Percentiles rank a stretch among this genome's conserved stretches.
Evolutionary conservation across 2,113 vertebrate genomes (phyloP).

Genomic region (Nannobrachium achirus): DNA sequence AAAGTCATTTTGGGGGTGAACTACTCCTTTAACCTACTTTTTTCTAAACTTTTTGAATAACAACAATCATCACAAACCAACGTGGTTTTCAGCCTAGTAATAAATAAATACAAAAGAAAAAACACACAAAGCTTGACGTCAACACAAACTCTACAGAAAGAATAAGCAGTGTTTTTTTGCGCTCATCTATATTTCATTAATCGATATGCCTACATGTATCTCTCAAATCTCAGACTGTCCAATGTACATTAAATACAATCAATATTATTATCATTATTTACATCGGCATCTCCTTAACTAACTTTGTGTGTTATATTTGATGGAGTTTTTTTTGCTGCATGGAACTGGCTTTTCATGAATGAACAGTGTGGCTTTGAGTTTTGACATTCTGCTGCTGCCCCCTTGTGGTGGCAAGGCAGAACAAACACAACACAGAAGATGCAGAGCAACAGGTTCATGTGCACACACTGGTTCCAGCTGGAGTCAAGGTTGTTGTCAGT

Average conservation of each 20-base stretch:
- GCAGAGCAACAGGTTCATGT: conserved; percentile 25
- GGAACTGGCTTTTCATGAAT: too few relatives aligned
- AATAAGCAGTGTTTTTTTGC: too few relatives aligned
- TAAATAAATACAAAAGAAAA: conserved; percentile 23
- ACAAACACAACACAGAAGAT: too few relatives aligned
- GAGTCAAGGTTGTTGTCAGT: too few relatives aligned
- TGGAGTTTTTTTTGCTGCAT: too few relatives aligned
- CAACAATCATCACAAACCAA: background rate
- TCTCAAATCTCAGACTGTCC: background rate
- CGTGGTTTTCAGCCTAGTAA: conserved; percentile 2
- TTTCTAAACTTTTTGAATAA: background rate
- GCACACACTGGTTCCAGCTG: background rate
- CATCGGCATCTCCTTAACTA: background rate
- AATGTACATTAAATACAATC: conserved; percentile 32
- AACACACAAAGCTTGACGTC: conserved; percentile 8
- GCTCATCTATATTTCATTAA: too few relatives aligned
- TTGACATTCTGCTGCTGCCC: conserved; percentile 66
- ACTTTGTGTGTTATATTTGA: background rate
- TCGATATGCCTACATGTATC: background rate
- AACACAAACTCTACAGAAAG: conserved; percentile 7
- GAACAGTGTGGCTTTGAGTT: conserved; percentile 6
- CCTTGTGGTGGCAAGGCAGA: conserved; percentile 66
- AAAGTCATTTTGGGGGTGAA: too few relatives aligned
- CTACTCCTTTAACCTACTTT: too few relatives aligned
- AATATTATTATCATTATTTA: background rate